phyloP scores from a whole-genome alignment of 2,888 invertebrate genomes.

The Eucriotettix oculatus region DNA sequence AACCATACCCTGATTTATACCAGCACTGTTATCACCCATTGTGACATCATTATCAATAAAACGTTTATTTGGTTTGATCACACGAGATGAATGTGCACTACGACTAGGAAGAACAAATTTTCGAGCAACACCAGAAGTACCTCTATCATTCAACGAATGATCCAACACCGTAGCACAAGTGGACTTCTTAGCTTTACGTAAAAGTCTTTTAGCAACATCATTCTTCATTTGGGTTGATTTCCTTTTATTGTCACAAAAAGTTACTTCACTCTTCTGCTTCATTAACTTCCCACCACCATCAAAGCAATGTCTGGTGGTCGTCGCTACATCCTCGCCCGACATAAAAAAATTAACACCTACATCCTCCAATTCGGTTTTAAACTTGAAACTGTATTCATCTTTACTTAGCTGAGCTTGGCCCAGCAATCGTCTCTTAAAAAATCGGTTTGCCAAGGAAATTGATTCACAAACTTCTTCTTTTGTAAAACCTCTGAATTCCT shows the following conservation, averaged over 20 bases:
- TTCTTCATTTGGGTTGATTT: conserved; percentile 2
- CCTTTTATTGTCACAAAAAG: not conserved
- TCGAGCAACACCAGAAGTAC: conserved; percentile 3
- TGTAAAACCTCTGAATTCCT: not conserved
- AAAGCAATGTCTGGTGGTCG: not conserved
- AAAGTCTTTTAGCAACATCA: conserved; percentile 21
- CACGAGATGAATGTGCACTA: conserved; percentile 70
- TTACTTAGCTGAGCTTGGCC: not conserved
- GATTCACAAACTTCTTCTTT: not conserved
- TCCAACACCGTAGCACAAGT: conserved; percentile 19
- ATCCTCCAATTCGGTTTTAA: not conserved
- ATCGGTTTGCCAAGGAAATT: not conserved
- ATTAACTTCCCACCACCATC: not conserved
- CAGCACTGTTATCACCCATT: conserved; percentile 4
- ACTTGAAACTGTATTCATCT: not conserved
- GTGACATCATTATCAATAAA: conserved; percentile 51
- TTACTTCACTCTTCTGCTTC: not conserved
- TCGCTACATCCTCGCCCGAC: not conserved
- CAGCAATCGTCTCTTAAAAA: not conserved
- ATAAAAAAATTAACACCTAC: not conserved
- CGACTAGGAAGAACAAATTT: conserved; percentile 65
- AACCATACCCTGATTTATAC: not conserved
- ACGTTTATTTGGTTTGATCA: conserved; percentile 76
- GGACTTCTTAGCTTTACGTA: conserved; percentile 22
- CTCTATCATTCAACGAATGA: conserved; percentile 19